Percentiles rank a stretch among this genome's conserved stretches.
Evolutionary conservation across 2,113 vertebrate genomes (phyloP).

Genomic region (Prunella fulvescens): DNA sequence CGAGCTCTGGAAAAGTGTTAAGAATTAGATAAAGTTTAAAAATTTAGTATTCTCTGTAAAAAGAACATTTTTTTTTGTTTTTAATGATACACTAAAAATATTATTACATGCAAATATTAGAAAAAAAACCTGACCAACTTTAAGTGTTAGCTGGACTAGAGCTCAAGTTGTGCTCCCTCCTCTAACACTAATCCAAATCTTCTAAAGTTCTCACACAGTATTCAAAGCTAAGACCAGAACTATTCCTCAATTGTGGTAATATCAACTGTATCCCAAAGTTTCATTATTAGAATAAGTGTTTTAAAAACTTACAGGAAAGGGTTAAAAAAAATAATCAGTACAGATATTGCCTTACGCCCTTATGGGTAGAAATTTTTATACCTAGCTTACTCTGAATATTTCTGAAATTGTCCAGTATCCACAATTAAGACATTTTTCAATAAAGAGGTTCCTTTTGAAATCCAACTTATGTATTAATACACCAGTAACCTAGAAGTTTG

Average conservation of each 20-base stretch:
- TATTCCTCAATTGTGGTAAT: background rate
- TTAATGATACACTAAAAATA: background rate
- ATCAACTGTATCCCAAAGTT: background rate
- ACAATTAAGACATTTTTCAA: background rate
- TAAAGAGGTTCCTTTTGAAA: background rate
- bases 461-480: background rate
- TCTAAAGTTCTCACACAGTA: background rate
- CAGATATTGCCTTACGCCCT: background rate
- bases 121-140: background rate
- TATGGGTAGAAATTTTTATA: background rate
- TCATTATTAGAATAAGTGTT: background rate
- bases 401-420: background rate
- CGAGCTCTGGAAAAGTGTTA: background rate
- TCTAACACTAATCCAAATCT: background rate
- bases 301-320: slow-evolving; percentile 29
- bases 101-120: slow-evolving; percentile 21
- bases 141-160: slow-evolving; percentile 14
- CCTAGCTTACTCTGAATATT: background rate
- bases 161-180: background rate
- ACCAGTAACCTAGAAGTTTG: background rate
- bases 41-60: background rate
- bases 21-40: background rate
- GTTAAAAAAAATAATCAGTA: slow-evolving; percentile 59
- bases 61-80: background rate
- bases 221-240: slow-evolving; percentile 14